phyloP scores from a whole-genome alignment of 2,113 vertebrate species.

The Verasper variegatus region DNA sequence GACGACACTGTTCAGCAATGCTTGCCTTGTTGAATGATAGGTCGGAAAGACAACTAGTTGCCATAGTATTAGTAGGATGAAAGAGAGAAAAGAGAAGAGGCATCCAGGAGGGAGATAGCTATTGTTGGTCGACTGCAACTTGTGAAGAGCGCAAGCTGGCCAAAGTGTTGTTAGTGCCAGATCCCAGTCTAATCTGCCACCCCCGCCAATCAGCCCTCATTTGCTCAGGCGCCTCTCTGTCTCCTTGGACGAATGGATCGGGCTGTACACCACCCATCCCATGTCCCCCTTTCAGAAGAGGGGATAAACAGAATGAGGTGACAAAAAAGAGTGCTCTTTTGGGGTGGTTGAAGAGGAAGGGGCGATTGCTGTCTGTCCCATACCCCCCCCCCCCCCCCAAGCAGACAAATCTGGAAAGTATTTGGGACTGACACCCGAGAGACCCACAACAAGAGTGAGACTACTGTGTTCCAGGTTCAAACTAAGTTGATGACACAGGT shows the following conservation, averaged over 20 bases:
- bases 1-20: slow-evolving; percentile 9
- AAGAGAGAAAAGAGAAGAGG: slow-evolving; percentile 32
- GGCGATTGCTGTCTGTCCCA: slow-evolving; percentile 22
- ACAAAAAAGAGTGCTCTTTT: slow-evolving; percentile 50
- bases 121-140: slow-evolving; percentile 35
- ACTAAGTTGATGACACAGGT: neutral
- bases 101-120: slow-evolving; percentile 31
- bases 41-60: slow-evolving; percentile 1
- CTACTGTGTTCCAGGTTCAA: slow-evolving; percentile 14
- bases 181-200: slow-evolving; percentile 38
- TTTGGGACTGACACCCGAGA: neutral
- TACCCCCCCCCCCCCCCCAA: slow-evolving; percentile 23
- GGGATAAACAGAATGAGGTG: slow-evolving; percentile 38
- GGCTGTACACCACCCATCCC: slow-evolving; percentile 22
- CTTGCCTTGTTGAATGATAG: slow-evolving; percentile 8
- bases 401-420: slow-evolving; percentile 38
- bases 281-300: slow-evolving; percentile 24
- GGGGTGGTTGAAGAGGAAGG: slow-evolving; percentile 27
- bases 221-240: slow-evolving; percentile 67
- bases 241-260: slow-evolving; percentile 50
- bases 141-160: slow-evolving; percentile 35
- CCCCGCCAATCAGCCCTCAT: slow-evolving; percentile 33
- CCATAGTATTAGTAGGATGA: slow-evolving; percentile 39
- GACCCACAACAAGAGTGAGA: slow-evolving; percentile 25
- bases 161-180: slow-evolving; percentile 39